A percentile compares a stretch with the other conserved stretches of the same genome.
Evolutionary conservation across 1,140 invertebrate genomes (phyloP).

Genomic region (Ceratosolen fusciceps): DNA sequence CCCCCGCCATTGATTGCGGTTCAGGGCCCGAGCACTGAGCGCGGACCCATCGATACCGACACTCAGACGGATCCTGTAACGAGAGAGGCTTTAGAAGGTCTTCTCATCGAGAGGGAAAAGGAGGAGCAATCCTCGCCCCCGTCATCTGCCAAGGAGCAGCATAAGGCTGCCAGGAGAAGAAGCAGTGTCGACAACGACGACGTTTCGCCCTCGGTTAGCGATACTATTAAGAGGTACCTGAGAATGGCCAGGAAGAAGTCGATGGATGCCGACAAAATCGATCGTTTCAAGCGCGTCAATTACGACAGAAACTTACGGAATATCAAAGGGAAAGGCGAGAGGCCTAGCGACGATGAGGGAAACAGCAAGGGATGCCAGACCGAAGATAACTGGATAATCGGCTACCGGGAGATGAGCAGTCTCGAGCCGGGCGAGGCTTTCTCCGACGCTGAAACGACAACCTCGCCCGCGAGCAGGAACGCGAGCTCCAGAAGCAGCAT

Average conservation of each 20-base stretch:
- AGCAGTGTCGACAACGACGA: conserved; percentile 87
- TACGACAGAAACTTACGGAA: conserved; percentile 88
- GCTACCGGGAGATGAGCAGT: conserved; percentile 62
- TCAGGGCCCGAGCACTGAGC: conserved; percentile 74
- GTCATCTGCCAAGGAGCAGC: conserved; percentile 58
- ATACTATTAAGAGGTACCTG: conserved; percentile 87
- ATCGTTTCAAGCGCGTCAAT: conserved; percentile 88
- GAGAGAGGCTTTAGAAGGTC: conserved; percentile 70
- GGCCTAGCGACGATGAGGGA: conserved; percentile 80
- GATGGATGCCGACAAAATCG: conserved; percentile 83
- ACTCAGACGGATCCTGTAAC: conserved; percentile 77
- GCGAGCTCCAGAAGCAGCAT: conserved; percentile 74
- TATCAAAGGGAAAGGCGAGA: conserved; percentile 84
- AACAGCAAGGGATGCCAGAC: conserved; percentile 82
- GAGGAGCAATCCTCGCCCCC: conserved; percentile 56
- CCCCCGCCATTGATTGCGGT: conserved; percentile 80
- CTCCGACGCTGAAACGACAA: conserved; percentile 71
- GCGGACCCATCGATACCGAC: conserved; percentile 67
- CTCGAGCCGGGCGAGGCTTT: conserved; percentile 58
- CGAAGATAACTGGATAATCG: conserved; percentile 79
- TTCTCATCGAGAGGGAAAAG: conserved; percentile 61
- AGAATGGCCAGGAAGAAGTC: conserved; percentile 89
- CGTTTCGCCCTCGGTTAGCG: conserved; percentile 86
- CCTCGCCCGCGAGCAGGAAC: conserved; percentile 67
- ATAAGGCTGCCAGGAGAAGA: conserved; percentile 71